Evolutionary conservation across 2,888 invertebrate species (phyloP), one percentile per base, ranked within the genome.

Genomic region (Merodon equestris): DNA sequence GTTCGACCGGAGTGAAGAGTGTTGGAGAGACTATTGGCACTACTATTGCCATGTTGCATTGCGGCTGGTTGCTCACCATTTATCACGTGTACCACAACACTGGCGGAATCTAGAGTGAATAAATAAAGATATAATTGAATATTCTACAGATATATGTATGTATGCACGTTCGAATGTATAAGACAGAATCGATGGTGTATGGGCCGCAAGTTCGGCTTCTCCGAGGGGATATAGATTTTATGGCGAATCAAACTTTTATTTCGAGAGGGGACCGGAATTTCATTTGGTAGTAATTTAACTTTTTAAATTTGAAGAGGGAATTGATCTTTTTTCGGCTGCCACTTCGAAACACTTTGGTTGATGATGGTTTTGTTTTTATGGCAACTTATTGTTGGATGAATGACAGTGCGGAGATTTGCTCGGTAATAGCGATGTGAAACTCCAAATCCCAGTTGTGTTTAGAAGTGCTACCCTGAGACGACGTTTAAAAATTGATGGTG

Each of bases 51-150:
- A 81, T 84, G 84, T 81, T 91, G 91, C 91, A 91, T 91, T 10
- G 91, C 91, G 0, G 91, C 91, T 58, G 91, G 91, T 50, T 91
- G 86, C 88, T 91, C 91, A 85, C 94, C 94, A 86, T 94, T 94
- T 83, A 94, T 90, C 82, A 94, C 94, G 89, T 94, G 94, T 50
- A 94, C 93, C 83, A 93, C 91, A 83, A 94, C 93, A 82, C 93
- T 93, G 60, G 94, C 94, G 54, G 93, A 92, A 86, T 93, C 93
- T 89, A 92, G 86, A 91, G 2, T 27, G 27, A n/a, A n/a, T n/a
- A n/a, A n/a, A n/a, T n/a, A n/a, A n/a, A n/a, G n/a, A n/a, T n/a
- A n/a, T 27, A 27, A 27, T 4, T 27, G 27, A 27, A 7, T 27
- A 27, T 27, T 7, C 7, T 2, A 27, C 7, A 27, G 27, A 27